Conservation (phyloP, 1,140 invertebrate genomes). For the Heliconius congener region DNA sequence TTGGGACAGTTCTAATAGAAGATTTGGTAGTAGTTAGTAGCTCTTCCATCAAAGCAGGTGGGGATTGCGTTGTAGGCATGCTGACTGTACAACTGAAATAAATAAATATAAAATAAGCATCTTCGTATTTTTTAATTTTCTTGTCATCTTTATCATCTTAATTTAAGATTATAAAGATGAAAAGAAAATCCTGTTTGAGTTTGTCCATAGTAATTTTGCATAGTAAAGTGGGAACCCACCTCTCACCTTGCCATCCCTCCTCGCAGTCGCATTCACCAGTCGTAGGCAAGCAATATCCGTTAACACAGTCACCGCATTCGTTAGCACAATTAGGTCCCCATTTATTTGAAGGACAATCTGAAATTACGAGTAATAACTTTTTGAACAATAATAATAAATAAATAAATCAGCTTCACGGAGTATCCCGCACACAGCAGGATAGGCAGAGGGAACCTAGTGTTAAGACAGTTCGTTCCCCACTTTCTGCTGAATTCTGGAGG, state of each 20-base stretch:
- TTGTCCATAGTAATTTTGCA: neutral
- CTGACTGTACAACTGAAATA: conserved; percentile 68
- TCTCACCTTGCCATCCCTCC: conserved; percentile 79
- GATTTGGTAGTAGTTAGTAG: conserved; percentile 66
- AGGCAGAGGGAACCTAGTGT: too few species aligned
- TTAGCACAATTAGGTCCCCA: conserved; percentile 77
- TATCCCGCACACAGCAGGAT: too few species aligned
- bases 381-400: too few species aligned
- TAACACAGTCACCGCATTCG: conserved; percentile 60
- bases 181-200: neutral
- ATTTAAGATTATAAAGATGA: too few species aligned
- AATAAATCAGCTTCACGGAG: too few species aligned
- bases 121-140: neutral
- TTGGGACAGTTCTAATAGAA: conserved; percentile 50
- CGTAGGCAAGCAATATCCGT: conserved; percentile 61
- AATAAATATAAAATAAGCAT: conserved; percentile 5
- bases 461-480: too few species aligned
- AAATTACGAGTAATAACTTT: neutral
- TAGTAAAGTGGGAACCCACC: conserved; percentile 64
- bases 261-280: conserved; percentile 70
- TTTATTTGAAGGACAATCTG: conserved; percentile 75
- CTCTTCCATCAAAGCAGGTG: conserved; percentile 59
- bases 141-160: too few species aligned
- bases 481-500: too few species aligned
- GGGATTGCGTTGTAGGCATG: conserved; percentile 56